Evolutionary conservation across 2,113 vertebrate genomes (phyloP).

Genomic region (Leucopsar rothschildi): DNA sequence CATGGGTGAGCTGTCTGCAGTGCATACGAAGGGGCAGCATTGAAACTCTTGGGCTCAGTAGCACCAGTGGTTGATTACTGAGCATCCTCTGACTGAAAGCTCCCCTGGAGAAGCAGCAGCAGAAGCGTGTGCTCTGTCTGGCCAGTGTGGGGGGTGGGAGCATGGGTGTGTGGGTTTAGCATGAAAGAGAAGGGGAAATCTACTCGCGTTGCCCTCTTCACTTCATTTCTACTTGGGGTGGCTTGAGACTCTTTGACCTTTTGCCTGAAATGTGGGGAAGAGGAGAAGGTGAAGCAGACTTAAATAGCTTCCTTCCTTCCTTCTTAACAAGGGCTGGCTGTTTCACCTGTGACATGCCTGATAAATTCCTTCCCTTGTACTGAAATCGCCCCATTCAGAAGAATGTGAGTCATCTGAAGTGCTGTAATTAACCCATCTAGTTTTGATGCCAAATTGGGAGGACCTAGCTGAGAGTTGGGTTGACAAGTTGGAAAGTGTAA

Average conservation of each 20-base stretch:
- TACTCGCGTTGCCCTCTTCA: rapidly evolving
- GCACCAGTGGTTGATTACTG: not conserved
- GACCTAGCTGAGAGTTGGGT: not conserved
- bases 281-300: not conserved
- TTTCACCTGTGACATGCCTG: not conserved
- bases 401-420: not conserved
- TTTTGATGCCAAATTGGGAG: not conserved
- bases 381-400: not conserved
- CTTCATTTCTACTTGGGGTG: not conserved
- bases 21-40: not conserved
- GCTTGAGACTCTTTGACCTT: not conserved
- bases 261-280: not conserved
- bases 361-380: not conserved
- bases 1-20: not conserved
- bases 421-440: not conserved
- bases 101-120: not conserved
- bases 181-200: not conserved
- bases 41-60: not conserved
- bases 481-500: not conserved
- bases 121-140: not conserved
- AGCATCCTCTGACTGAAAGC: not conserved
- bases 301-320: not conserved
- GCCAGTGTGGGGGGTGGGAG: rapidly evolving
- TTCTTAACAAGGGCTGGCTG: not conserved
- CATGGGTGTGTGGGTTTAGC: not conserved